Evolutionary conservation across 2,888 invertebrate genomes (phyloP), one percentile per base, ranked within the genome.

Genomic region (Phalera bucephala): DNA sequence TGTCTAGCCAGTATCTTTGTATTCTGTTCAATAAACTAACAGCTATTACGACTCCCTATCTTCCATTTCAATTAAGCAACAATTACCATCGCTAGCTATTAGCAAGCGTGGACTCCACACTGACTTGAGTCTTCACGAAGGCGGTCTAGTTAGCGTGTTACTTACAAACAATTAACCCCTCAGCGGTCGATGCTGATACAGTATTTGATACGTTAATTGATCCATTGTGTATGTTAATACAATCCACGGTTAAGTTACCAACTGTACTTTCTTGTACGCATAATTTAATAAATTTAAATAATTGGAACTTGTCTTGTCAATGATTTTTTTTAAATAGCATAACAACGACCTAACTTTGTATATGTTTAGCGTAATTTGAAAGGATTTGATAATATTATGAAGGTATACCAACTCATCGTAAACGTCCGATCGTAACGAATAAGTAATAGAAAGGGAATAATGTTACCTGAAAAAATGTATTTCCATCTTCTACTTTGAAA

Each of bases 91-190:
- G 48, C 40, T 36, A 21, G 34, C 52, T 52, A 47, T 55, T 30
- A 45, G 40, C 40, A 42, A 35, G 49, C 32, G 48, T 49, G 52
- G 52, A 51, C 43, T 40, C 39, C 22, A 29, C 10, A 45, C 44
- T 40, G 41, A 23, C 33, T 22, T 38, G 40, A 45, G 43, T 42
- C 40, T 49, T 48, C 44, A 37, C 34, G 80, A 74, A 72, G 62
- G 69, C 55, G 35, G 47, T 9, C 62, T 60, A 61, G 66, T 86
- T 86, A 83, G 63, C 79, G 65, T 67, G 72, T 85, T 82, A 80
- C 75, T 83, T 65, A 76, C 83, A 69, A 73, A 72, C 83, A 79
- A 85, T 86, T 86, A 79, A 45, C 46, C 38, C 39, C 48, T 31
- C 31, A 17, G 29, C 26, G 32, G 43, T 42, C 46, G 43, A 52